phyloP scores from a whole-genome alignment of 2,113 vertebrate species.

The Anthoscopus minutus region DNA sequence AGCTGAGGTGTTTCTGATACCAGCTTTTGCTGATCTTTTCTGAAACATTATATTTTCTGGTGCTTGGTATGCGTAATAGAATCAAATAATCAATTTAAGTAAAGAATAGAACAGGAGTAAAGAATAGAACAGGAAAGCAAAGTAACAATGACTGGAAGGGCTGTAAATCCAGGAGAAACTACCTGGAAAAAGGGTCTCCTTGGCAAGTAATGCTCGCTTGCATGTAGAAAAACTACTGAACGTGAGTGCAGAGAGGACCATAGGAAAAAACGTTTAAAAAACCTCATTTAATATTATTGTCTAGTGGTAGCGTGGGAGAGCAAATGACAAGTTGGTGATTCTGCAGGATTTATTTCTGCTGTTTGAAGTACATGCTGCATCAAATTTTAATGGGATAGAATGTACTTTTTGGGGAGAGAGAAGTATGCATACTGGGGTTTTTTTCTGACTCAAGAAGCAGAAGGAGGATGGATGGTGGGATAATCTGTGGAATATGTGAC shows the following conservation, averaged over 20 bases:
- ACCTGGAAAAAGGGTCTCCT: neutral
- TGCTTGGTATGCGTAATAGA: neutral
- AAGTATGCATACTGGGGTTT: neutral
- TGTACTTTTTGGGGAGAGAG: neutral
- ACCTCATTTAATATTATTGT: neutral
- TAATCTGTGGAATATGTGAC: neutral
- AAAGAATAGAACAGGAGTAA: neutral
- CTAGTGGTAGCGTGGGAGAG: neutral
- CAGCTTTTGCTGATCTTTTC: neutral
- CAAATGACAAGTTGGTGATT: neutral
- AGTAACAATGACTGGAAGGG: neutral
- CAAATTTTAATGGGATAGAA: neutral
- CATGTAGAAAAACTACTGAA: neutral
- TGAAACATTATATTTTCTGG: neutral
- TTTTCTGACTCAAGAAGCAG: neutral
- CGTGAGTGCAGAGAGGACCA: neutral
- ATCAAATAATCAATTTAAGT: neutral
- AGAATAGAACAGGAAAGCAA: neutral
- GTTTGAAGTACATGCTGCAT: neutral
- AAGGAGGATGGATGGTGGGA: neutral
- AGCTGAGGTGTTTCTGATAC: neutral
- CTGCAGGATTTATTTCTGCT: neutral
- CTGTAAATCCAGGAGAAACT: neutral
- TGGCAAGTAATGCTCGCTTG: neutral
- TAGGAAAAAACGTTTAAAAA: neutral